Evolutionary conservation across 2,888 invertebrate species (phyloP).

Genomic region (Meiosimyza decipiens): DNA sequence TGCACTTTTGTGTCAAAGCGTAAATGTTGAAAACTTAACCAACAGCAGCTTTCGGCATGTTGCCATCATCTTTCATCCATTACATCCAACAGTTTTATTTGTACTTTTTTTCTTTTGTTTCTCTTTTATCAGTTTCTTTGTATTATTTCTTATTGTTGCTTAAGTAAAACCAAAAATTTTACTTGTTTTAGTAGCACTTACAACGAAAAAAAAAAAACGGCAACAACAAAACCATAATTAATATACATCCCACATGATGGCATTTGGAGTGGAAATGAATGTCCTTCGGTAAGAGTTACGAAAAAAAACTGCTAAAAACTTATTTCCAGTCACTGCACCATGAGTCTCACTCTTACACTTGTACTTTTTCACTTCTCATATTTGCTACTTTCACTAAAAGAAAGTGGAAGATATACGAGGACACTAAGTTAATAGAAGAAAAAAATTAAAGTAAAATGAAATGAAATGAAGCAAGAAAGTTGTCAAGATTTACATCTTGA

Average conservation of each 20-base stretch:
- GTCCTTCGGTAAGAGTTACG: not conserved
- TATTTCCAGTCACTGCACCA: not conserved
- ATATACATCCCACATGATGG: no score
- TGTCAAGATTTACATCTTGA: constrained; percentile 29
- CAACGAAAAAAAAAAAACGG: constrained; percentile 4
- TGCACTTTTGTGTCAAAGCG: not conserved
- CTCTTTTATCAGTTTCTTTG: not conserved
- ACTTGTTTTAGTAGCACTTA: not conserved
- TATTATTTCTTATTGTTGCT: not conserved
- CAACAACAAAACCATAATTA: constrained; percentile 9
- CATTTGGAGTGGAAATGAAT: constrained; percentile 10
- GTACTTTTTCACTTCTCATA: not conserved
- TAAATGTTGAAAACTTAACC: not conserved
- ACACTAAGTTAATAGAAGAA: no score
- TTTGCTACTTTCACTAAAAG: not conserved
- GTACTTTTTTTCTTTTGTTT: not conserved
- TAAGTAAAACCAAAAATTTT: not conserved
- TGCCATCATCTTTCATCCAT: constrained; percentile 6
- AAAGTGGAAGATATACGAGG: not conserved
- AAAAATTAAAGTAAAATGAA: no score
- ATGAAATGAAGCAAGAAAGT: not conserved
- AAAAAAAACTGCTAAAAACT: not conserved
- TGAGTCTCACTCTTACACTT: not conserved
- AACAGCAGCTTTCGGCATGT: constrained; percentile 1
- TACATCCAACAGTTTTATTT: no score